Evolutionary conservation across 2,888 invertebrate species (phyloP), one percentile per base, ranked within the genome.

Genomic region (Melanchra persicariae): DNA sequence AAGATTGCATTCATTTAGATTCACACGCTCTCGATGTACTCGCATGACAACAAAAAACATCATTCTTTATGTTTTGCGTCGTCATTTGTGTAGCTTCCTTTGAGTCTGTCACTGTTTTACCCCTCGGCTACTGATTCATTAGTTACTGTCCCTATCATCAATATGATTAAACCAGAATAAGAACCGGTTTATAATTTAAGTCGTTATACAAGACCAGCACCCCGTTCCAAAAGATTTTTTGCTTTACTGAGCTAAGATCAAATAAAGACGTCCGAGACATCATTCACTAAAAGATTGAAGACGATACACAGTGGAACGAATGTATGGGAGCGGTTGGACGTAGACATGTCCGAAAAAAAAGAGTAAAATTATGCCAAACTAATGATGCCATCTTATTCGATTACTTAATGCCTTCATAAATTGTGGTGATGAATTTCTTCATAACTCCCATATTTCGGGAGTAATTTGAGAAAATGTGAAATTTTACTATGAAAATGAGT

Each of bases 111-210:
- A 71, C 78, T 85, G 81, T 81, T 80, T 84, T 77, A 81, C 85
- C 88, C 88, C 83, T 87, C 81, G 82, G 82, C 70, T 81, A 84
- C 86, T 87, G 85, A 88, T 86, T 90, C 87, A 88, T 88, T 90
- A 87, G 86, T 85, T 83, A 86, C 85, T 86, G 87, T 88, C 87
- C 87, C 87, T 86, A 88, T 89, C 88, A 88, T 89, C 87, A 88
- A 88, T 88, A 88, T 89, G 88, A 90, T 90, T 88, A 89, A 91
- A 91, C 90, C 88, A 89, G 90, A 89, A 88, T 88, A 82, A 82
- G 85, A 91, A 92, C 92, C 90, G 88, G 92, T 92, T 87, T 85
- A 81, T 82, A 87, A 89, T 89, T 87, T 85, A 86, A 90, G 87
- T 85, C 86, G 83, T 85, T 85, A 82, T 85, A 86, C 83, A 88